Evolutionary conservation across 2,888 invertebrate genomes (phyloP), one percentile per base, ranked within the genome.

Genomic region (Zygaena filipendulae): DNA sequence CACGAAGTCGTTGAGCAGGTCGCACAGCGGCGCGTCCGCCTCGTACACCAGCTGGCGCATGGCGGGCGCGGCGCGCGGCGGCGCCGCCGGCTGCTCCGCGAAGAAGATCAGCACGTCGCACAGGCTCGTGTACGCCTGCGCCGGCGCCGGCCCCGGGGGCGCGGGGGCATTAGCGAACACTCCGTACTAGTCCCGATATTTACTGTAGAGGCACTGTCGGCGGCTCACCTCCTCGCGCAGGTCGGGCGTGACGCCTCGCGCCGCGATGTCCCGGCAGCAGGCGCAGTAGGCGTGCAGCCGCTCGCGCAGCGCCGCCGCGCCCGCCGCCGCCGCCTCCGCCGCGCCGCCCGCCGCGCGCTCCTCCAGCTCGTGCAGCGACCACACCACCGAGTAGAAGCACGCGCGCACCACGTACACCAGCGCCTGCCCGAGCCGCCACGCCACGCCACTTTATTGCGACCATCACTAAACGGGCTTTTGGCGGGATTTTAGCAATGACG

Each of bases 21-120:
- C 82, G 61, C 92, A 91, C 43, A 96, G 86, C 30, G 81, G 83
- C 47, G 84, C 71, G 58, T 94, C 93, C 1, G 96, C 90, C 58
- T 90, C 89, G 57, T 88, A 90, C 35, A 92, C 87, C 29, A 97
- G 81, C 38, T 83, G 62, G 32, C 82, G 79, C 46, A 84, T 77
- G 56, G 43, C 47, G 27, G 55, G 39, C 42, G 38, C 42, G 43
- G 48, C 70, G 33, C 46, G 43, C 81, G 68, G 61, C 43, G 47
- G 53, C 42, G 71, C 57, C 2, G 70, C 63, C 44, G 96, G 67
- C 52, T 94, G 92, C 64, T 91, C 91, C 51, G 95, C 93, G 81
- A 97, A 98, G 45, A 95, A 86, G 9, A 99, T 89, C 47, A 98
- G 81, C 45, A 96, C 80, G 80, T 99, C 99, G 72, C 98, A 98